Conservation (phyloP, 2,797 vertebrate species). For the Amphiprion clarkii region DNA sequence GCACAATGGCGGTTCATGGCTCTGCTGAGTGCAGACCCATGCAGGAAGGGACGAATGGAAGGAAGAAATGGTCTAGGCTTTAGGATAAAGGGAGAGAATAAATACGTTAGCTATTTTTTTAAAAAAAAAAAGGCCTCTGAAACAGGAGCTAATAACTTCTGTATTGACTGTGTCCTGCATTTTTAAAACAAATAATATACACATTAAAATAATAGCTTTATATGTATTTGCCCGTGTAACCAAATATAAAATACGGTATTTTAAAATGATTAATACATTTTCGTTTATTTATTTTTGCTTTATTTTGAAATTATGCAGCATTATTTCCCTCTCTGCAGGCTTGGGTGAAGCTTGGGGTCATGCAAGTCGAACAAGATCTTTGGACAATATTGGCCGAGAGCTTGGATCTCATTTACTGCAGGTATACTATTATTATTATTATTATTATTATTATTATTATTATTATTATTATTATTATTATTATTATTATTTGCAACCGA, state of each 20-base stretch:
- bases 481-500: too few species aligned
- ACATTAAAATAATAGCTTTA: neutral
- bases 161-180: neutral
- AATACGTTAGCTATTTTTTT: neutral
- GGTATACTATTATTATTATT: slow-evolving; percentile 46
- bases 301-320: neutral
- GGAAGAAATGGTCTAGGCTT: neutral
- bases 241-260: neutral
- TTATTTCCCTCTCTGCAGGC: slow-evolving; percentile 77
- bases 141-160: neutral
- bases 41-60: too few species aligned
- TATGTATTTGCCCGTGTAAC: too few species aligned
- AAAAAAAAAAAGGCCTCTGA: neutral
- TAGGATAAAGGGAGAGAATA: neutral
- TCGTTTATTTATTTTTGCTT: neutral
- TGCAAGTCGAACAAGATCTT: slow-evolving; percentile 88
- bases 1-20: too few species aligned
- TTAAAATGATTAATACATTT: too few species aligned
- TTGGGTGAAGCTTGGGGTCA: slow-evolving; percentile 96
- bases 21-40: too few species aligned
- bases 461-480: too few species aligned
- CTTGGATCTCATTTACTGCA: slow-evolving; percentile 88
- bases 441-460: neutral
- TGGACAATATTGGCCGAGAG: slow-evolving; percentile 94
- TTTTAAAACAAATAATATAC: neutral